Evolutionary conservation across 2,113 vertebrate species (phyloP).

Genomic region (Callospermophilus lateralis): DNA sequence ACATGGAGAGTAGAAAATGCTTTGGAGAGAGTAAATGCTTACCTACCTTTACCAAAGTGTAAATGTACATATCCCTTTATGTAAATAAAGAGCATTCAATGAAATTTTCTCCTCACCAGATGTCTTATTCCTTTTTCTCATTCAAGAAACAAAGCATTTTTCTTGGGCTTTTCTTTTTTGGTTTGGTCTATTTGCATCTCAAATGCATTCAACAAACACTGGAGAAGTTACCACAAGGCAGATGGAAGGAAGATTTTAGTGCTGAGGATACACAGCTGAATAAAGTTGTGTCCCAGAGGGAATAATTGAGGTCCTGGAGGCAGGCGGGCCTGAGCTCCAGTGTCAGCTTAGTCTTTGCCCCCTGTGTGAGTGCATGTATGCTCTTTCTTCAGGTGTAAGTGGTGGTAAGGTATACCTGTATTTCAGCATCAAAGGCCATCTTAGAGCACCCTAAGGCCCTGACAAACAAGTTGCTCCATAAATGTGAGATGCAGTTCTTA

Average conservation of each 20-base stretch:
- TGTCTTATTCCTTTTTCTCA: not conserved
- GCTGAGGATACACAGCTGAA: not conserved
- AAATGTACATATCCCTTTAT: not conserved
- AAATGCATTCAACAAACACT: conserved; percentile 23
- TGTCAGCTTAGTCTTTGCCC: not conserved
- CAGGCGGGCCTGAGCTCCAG: not conserved
- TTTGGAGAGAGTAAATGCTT: not conserved
- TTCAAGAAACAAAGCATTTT: conserved; percentile 2
- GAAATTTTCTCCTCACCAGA: not conserved
- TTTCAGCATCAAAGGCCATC: not conserved
- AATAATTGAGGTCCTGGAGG: not conserved
- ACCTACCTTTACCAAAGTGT: not conserved
- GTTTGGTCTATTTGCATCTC: not conserved
- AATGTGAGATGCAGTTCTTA: not conserved
- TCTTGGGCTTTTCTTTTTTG: not conserved
- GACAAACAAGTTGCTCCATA: not conserved
- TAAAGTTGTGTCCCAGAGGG: not conserved
- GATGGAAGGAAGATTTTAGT: not conserved
- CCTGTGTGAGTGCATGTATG: not conserved
- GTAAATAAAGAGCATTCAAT: not conserved
- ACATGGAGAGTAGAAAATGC: not conserved
- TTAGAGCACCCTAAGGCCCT: not conserved
- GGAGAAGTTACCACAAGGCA: not conserved
- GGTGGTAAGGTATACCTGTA: not conserved
- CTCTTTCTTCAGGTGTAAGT: not conserved